Evolutionary conservation across 2,797 vertebrate genomes (phyloP).

Genomic region (Gallinago solitaria): DNA sequence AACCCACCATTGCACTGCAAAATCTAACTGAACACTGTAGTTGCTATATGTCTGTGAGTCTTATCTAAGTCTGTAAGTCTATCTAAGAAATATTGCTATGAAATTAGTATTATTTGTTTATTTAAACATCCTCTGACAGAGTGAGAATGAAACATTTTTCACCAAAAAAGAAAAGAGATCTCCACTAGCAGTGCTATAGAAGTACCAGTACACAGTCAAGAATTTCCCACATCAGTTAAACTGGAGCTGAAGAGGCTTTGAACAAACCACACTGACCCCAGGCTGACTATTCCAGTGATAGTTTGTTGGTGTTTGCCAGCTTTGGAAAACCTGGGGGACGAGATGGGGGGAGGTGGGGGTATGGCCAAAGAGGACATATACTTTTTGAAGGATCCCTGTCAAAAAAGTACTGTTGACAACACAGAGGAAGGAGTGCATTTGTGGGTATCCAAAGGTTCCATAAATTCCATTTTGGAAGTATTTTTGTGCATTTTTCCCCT

Average conservation of each 20-base stretch:
- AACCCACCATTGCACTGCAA: not conserved
- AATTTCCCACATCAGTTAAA: not conserved
- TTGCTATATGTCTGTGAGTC: not conserved
- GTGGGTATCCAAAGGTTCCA: not conserved
- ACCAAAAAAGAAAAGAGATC: not conserved
- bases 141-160: not conserved
- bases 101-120: not conserved
- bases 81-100: not conserved
- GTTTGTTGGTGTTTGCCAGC: not conserved
- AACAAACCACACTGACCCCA: not conserved
- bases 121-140: not conserved
- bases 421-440: not conserved
- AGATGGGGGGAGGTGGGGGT: not conserved
- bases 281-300: not conserved
- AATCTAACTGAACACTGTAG: not conserved
- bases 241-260: constrained; percentile 13
- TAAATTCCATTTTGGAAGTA: not conserved
- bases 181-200: not conserved
- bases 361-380: not conserved
- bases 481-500: not conserved
- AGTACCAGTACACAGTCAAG: not conserved
- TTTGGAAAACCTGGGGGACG: not conserved
- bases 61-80: not conserved
- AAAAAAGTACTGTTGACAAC: not conserved
- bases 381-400: not conserved